Conservation (phyloP, 2,797 vertebrate species). For the Phrynocephalus forsythii region DNA sequence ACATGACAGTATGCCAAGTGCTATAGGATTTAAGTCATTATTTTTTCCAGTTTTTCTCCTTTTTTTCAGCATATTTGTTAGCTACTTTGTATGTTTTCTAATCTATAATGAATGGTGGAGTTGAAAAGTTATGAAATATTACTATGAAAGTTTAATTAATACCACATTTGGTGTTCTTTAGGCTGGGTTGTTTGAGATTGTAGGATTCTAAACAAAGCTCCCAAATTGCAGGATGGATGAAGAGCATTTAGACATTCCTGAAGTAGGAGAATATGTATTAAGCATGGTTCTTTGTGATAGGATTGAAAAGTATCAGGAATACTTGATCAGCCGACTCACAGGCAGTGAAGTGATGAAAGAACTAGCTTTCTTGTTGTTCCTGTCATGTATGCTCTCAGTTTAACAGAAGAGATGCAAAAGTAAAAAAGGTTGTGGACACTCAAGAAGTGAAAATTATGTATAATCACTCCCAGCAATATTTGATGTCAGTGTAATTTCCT, state of each 20-base stretch:
- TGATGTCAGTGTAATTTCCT: neutral
- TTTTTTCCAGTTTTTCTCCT: no score
- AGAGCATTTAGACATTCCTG: neutral
- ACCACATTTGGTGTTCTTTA: neutral
- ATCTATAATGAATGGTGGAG: no score
- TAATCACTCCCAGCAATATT: neutral
- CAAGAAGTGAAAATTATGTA: neutral
- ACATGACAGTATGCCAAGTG: no score
- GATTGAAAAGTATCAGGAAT: neutral
- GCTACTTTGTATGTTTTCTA: no score
- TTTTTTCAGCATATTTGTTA: no score
- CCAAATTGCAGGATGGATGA: neutral
- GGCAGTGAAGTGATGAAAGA: neutral
- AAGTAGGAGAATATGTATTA: neutral
- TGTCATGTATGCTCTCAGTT: neutral
- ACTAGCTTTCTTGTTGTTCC: neutral
- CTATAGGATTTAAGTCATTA: no score
- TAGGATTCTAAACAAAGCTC: neutral
- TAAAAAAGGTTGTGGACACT: neutral
- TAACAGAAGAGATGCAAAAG: neutral
- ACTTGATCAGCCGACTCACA: neutral
- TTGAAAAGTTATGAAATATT: neutral
- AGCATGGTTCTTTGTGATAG: neutral
- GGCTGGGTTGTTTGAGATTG: neutral
- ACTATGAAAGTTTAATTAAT: neutral